Evolutionary conservation across 1,140 invertebrate genomes (phyloP), one percentile per base, ranked within the genome.

Genomic region (Wasmannia auropunctata): DNA sequence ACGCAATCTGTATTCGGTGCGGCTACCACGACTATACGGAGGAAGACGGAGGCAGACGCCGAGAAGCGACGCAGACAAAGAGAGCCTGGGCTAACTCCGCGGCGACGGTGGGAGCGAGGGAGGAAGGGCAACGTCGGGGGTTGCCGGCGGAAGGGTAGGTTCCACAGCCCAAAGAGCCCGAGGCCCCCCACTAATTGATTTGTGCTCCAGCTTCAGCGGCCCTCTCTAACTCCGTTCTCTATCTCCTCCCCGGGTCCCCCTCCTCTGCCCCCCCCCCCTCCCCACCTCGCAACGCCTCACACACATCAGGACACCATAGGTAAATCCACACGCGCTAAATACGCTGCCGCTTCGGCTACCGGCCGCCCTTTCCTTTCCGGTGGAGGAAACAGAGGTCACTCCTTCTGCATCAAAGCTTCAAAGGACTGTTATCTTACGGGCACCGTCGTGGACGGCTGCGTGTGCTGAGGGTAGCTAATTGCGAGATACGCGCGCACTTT

Each of bases 1-100:
- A 94, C 93, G 92, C 92, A 94, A 94, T 94, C 93, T 94, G 94
- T 94, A 94, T 95, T 94, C 92, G 93, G 91, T 92, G 92, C 91
- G 93, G 93, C 93, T 93, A 94, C 91, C 92, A 88, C 77, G 77
- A 56, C 51, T 54, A n/a, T n/a, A 54, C 54, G 62, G 22, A 62
- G 34, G 16, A 25, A 72, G 84, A 85, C 85, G 75, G 62, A 62
- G 65, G 76, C 34, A 28, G 67, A 88, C 40, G 56, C 51, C 31
- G 80, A 90, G 75, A 70, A 86, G 85, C 60, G 51, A 69, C 22
- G 65, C 49, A 54, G 85, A 81, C 46, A 87, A 81, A 34, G 86
- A 85, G 80, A 79, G 67, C 74, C 85, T 54, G 58, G 70, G 65
- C 65, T 87, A 84, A 89, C 88, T 90, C 74, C 81, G 81, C 58